These are phyloP conservation scores for Turdus rufiventris DNA, from an alignment of 2,113 vertebrate species.

Conservation along the genomic window DNA sequence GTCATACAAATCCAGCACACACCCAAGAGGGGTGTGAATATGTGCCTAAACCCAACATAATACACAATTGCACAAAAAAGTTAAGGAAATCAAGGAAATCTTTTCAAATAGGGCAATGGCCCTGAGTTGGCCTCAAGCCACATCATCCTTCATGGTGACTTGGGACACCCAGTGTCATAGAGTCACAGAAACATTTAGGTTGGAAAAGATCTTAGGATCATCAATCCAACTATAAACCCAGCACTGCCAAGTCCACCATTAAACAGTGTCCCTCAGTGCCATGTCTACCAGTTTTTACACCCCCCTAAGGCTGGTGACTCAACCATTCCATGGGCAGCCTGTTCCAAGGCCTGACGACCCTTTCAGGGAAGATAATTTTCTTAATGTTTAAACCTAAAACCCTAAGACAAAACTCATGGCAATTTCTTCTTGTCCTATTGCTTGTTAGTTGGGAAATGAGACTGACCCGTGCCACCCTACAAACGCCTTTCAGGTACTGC, in stretches of 20 bases:
- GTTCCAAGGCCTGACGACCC: fast-evolving
- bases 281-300: fast-evolving
- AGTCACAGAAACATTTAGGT: not conserved
- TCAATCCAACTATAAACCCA: fast-evolving
- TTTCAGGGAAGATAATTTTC: not conserved
- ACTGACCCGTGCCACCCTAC: not conserved
- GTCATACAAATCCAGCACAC: not conserved
- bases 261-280: fast-evolving
- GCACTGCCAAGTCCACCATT: no score
- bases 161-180: not conserved
- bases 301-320: fast-evolving
- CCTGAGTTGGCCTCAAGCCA: not conserved
- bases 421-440: not conserved
- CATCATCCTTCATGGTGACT: not conserved
- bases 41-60: fast-evolving
- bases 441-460: not conserved
- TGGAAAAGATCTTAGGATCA: not conserved
- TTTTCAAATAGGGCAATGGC: not conserved
- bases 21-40: not conserved
- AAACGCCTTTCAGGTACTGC: not conserved
- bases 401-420: not conserved
- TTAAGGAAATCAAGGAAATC: not conserved
- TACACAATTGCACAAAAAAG: not conserved
- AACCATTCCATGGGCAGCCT: not conserved
- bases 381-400: not conserved